Conservation (phyloP, 2,888 invertebrate species). For the Drosophila tripunctata region DNA sequence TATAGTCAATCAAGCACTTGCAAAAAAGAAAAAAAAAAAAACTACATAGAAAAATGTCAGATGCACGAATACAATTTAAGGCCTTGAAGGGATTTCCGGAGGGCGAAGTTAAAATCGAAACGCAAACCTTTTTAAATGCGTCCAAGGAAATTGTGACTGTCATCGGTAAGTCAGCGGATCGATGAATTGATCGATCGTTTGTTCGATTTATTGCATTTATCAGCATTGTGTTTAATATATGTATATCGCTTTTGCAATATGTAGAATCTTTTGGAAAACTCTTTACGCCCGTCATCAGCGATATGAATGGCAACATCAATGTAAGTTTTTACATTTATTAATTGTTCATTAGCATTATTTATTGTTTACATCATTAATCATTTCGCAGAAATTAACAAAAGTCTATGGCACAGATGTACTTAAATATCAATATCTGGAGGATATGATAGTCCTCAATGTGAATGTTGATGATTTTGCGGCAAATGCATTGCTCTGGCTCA, state of each 20-base stretch:
- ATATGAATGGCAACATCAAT: slow-evolving; percentile 91
- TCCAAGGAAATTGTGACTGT: slow-evolving; percentile 87
- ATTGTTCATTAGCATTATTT: not conserved
- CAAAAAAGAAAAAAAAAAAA: too few species aligned
- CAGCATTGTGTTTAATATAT: not conserved
- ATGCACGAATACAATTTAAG: slow-evolving; percentile 78
- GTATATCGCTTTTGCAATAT: not conserved
- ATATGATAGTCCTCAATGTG: slow-evolving; percentile 88
- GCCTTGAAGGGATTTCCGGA: slow-evolving; percentile 85
- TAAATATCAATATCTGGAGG: slow-evolving; percentile 87
- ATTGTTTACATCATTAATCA: too few species aligned
- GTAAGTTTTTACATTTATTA: slow-evolving; percentile 84
- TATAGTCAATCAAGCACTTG: not conserved
- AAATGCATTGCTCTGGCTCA: slow-evolving; percentile 90
- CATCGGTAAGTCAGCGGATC: slow-evolving; percentile 86
- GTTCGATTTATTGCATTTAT: slow-evolving; percentile 1
- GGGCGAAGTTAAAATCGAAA: slow-evolving; percentile 87
- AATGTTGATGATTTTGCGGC: slow-evolving; percentile 85
- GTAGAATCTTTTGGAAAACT: slow-evolving; percentile 90
- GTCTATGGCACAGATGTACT: slow-evolving; percentile 85
- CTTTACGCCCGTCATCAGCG: slow-evolving; percentile 90
- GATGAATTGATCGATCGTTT: slow-evolving; percentile 56
- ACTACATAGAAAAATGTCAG: slow-evolving; percentile 21
- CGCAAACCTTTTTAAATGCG: slow-evolving; percentile 87
- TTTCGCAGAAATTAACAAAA: slow-evolving; percentile 88